Conservation (phyloP, 2,888 invertebrate genomes). For the Chymomyza caudatula region DNA sequence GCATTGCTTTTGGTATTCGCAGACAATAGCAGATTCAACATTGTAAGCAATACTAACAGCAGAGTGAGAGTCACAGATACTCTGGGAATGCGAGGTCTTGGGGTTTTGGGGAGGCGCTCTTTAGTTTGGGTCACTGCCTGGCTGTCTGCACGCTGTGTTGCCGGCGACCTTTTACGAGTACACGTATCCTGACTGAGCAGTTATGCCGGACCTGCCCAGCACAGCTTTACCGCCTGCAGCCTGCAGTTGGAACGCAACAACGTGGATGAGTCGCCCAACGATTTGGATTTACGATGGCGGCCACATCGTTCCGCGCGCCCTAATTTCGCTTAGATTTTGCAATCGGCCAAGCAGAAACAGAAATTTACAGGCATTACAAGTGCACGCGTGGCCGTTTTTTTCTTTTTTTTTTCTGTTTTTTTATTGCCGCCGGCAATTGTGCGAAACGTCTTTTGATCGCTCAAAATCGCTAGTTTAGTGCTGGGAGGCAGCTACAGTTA, state of each 20-base stretch:
- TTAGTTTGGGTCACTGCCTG: constrained; percentile 36
- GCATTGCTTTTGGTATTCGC: constrained; percentile 38
- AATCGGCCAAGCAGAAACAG: constrained; percentile 54
- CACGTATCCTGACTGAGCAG: constrained; percentile 49
- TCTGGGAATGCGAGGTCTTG: not conserved
- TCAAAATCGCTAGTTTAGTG: not conserved
- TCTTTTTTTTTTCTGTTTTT: constrained; percentile 28
- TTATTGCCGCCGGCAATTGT: constrained; percentile 48
- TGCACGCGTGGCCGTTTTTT: constrained; percentile 29
- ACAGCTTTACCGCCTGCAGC: not conserved
- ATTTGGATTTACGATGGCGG: constrained; percentile 61
- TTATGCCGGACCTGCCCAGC: not conserved
- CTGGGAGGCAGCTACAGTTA: not conserved
- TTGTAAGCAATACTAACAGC: constrained; percentile 46
- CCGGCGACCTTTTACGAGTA: constrained; percentile 57
- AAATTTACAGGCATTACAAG: constrained; percentile 34
- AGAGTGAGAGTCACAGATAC: constrained; percentile 24
- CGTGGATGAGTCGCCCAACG: constrained; percentile 32
- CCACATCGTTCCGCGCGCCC: constrained; percentile 33
- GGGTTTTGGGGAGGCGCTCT: constrained; percentile 16
- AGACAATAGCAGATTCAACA: constrained; percentile 49
- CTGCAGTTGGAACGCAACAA: constrained; percentile 1
- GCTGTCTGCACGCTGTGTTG: too few relatives aligned
- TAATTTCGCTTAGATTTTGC: constrained; percentile 67
- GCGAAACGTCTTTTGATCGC: constrained; percentile 24